These are phyloP conservation scores for Rotaria sp. DNA, from an alignment of 2,888 invertebrate species.

Conservation along the genomic window DNA sequence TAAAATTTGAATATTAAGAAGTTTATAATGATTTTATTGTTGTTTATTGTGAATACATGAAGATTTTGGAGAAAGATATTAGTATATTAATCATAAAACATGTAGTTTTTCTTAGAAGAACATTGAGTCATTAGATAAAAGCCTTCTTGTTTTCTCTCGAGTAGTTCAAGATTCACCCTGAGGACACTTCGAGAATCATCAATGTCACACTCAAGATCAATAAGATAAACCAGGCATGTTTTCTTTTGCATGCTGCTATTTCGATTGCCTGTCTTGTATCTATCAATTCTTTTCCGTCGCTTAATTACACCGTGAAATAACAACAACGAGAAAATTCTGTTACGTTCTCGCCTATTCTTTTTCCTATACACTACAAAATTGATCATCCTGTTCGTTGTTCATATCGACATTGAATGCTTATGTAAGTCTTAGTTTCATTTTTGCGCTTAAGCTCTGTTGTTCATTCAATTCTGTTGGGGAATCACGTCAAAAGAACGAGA, in stretches of 20 bases:
- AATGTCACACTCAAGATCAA: background rate
- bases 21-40: no score
- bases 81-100: no score
- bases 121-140: background rate
- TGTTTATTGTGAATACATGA: no score
- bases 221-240: background rate
- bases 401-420: background rate
- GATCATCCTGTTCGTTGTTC: conserved; percentile 10
- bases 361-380: background rate
- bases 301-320: background rate
- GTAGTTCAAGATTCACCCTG: background rate
- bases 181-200: background rate
- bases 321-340: background rate
- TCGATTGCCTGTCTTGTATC: background rate
- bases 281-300: background rate
- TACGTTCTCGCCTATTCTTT: background rate
- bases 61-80: no score
- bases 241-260: background rate
- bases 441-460: background rate
- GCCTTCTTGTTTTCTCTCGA: background rate
- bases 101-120: no score
- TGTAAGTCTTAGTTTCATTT: conserved; percentile 5
- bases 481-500: background rate
- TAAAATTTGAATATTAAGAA: background rate
- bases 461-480: conserved; percentile 17